Base-by-base conservation (phyloP, 2,113 vertebrate genomes). In the Pituophis catenifer region DNA sequence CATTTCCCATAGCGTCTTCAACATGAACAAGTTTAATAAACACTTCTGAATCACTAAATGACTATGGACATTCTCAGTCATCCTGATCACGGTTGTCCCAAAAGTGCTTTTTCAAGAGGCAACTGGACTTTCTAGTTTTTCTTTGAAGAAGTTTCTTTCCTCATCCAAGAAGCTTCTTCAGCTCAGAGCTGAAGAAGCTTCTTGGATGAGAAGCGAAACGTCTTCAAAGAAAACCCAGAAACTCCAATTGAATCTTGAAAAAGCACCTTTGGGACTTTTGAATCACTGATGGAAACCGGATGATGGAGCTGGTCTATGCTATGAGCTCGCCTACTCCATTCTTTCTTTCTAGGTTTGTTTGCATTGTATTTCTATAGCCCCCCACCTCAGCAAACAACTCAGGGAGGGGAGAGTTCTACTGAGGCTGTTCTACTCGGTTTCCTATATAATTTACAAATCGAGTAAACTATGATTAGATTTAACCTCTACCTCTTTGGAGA, bases 21-120 rank as follows among this genome's bases (percentile, higher is more conserved):
- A 24, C 3, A 6, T 62, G 53, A 85, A 62, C 62, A 85, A 5
- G 26, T n/a, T 8, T 0, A 21, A 54, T 0, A 5, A 55, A 19
- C 52, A 88, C 44, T 85, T 91, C 59, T 93, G 88, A 92, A 94
- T 0, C 0, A 94, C 90, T 13, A 59, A 59, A 24, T 59, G 0
- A 24, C 58, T 59, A 59, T 24, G 58, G 23, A 59, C 21, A 59
- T 59, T 59, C 21, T 59, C 6, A 8, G 23, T 24, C 58, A 23
- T 9, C 21, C 58, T 24, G 57, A 21, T 23, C 57, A 58, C 12
- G 10, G 55, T 7, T 19, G 19, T 21, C 5, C 17, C 10, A 53
- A 53, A 21, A 19, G 55, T 57, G 55, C 0, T 2, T 57, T 7
- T 21, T 57, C 55, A 21, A 57, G 55, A 57, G 55, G 5, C 1